Percentiles rank a stretch among this genome's conserved stretches.
Evolutionary conservation across 2,888 invertebrate species (phyloP).

Genomic region (Macrosiphum euphorbiae): DNA sequence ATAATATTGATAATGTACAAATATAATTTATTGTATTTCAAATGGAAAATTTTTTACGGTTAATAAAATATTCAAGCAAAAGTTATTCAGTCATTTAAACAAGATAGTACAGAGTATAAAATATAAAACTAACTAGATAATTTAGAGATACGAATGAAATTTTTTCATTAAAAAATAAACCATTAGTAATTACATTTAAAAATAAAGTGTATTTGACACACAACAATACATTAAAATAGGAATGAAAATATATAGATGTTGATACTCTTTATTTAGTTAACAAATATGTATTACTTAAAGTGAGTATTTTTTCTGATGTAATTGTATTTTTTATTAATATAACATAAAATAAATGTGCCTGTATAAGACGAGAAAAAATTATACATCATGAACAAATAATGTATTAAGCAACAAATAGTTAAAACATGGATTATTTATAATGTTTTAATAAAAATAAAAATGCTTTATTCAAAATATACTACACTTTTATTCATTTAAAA

Average conservation of each 20-base stretch:
- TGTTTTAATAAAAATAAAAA: slow-evolving; percentile 24
- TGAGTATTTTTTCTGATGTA: background rate
- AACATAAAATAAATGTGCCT: background rate
- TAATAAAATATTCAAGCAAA: background rate
- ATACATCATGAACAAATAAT: background rate
- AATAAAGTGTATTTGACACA: background rate
- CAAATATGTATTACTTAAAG: background rate
- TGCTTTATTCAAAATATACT: slow-evolving; percentile 26
- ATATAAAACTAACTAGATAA: background rate
- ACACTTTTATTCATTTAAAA: slow-evolving; percentile 45
- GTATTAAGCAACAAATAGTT: background rate
- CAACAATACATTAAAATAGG: slow-evolving; percentile 1
- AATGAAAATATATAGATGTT: background rate
- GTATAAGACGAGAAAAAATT: background rate
- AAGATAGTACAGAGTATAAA: background rate
- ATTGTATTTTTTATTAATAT: background rate
- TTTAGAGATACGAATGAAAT: background rate
- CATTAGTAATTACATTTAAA: slow-evolving; percentile 3
- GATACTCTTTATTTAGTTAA: background rate
- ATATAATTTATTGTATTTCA: slow-evolving; percentile 22
- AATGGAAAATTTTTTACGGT: background rate
- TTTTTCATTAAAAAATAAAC: background rate
- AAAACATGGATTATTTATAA: background rate
- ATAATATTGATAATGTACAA: background rate
- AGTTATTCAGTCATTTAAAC: background rate